phyloP scores from a whole-genome alignment of 2,888 invertebrate species.

The Chalcosyrphus nemorum region DNA sequence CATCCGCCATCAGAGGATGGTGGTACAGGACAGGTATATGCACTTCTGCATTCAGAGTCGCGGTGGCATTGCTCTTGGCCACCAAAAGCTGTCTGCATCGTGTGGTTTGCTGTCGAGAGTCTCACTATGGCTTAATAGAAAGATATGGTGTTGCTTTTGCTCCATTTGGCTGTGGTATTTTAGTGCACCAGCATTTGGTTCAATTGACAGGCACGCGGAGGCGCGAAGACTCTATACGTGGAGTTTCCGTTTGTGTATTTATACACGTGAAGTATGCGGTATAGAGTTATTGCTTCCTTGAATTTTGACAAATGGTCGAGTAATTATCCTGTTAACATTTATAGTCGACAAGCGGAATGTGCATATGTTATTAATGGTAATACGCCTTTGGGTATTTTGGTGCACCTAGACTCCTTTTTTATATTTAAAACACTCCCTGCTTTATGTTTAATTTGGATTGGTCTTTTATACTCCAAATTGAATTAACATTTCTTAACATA shows the following conservation, averaged over 20 bases:
- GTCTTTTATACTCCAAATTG: no score
- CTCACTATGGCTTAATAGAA: conserved; percentile 23
- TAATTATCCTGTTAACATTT: conserved; percentile 16
- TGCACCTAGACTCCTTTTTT: no score
- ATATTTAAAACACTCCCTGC: no score
- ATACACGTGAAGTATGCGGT: not conserved
- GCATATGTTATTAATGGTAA: not conserved
- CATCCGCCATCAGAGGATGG: no score
- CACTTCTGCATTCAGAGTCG: not conserved
- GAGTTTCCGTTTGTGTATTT: conserved; percentile 1
- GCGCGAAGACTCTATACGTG: not conserved
- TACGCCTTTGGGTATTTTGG: no score
- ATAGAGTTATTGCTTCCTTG: conserved; percentile 20
- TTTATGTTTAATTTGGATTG: no score
- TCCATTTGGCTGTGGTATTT: conserved; percentile 3
- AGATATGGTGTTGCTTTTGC: not conserved
- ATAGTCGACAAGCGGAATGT: not conserved
- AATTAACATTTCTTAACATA: no score
- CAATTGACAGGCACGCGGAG: conserved; percentile 9
- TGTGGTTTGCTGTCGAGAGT: conserved; percentile 4
- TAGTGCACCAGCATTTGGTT: not conserved
- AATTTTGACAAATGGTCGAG: conserved; percentile 9
- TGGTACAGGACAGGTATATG: conserved; percentile 19
- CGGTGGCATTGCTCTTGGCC: conserved; percentile 59
- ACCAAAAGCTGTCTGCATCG: conserved; percentile 20